Percentiles rank a stretch among this genome's conserved stretches.
phyloP scores from a whole-genome alignment of 2,797 vertebrate species.

The Siniperca scherzeri region DNA sequence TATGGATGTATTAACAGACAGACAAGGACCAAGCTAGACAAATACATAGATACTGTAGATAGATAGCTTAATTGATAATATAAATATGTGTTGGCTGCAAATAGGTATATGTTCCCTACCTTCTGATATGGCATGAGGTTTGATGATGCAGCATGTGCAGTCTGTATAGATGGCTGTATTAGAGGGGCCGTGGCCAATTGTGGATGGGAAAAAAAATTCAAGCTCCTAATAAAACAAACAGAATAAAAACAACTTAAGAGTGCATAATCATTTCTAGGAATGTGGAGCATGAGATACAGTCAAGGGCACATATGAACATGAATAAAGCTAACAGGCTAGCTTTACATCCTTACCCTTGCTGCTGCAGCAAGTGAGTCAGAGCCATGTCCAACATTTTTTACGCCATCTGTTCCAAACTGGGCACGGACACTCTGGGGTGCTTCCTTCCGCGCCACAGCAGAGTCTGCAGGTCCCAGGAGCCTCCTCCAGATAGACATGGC shows the following conservation, averaged over 20 bases:
- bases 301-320: background rate
- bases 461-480: slow-evolving; percentile 90
- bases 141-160: slow-evolving; percentile 94
- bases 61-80: background rate
- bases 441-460: slow-evolving; percentile 83
- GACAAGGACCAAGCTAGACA: background rate
- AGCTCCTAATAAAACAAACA: slow-evolving; percentile 87
- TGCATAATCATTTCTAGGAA: background rate
- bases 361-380: slow-evolving; percentile 92
- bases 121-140: slow-evolving; percentile 94
- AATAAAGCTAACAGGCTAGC: slow-evolving; percentile 3
- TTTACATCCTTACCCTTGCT: slow-evolving; percentile 86
- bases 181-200: slow-evolving; percentile 86
- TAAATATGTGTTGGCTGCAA: background rate
- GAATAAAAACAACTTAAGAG: slow-evolving; percentile 5
- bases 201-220: slow-evolving; percentile 96
- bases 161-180: slow-evolving; percentile 90
- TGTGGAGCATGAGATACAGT: background rate
- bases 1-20: background rate
- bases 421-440: slow-evolving; percentile 86
- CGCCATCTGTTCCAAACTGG: slow-evolving; percentile 88
- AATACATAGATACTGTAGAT: background rate
- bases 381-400: slow-evolving; percentile 91
- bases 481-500: slow-evolving; percentile 90
- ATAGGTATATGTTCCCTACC: slow-evolving; percentile 81